Evolutionary conservation across 2,888 invertebrate genomes (phyloP), one percentile per base, ranked within the genome.

Genomic region (Diachrysia chrysitis): DNA sequence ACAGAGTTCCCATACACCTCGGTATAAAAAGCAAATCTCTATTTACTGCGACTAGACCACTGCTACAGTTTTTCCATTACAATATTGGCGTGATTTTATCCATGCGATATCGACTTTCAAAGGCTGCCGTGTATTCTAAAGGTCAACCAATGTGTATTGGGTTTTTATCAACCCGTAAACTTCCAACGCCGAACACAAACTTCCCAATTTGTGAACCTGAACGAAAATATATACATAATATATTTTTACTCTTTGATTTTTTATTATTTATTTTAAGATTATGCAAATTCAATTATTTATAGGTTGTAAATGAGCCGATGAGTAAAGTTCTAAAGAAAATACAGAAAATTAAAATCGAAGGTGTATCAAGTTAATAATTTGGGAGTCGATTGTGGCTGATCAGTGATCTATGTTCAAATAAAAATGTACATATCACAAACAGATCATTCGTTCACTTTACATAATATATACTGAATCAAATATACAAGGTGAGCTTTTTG

Each of bases 91-190:
- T 42, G n/a, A 42, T 42, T 42, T n/a, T 42, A 6, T 42, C 5
- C 42, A 42, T n/a, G n/a, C 42, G 42, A 42, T 42, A 42, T 42
- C 42, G 42, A 42, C n/a, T 42, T 42, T 42, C 42, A 42, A 42
- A n/a, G 42, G n/a, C n/a, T 42, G n/a, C 42, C n/a, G n/a, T 42
- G 42, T 42, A n/a, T n/a, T 42, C 42, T n/a, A n/a, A 42, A 42
- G 42, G 42, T 42, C n/a, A 42, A 42, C 42, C 42, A 42, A 42
- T 42, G n/a, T 42, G 42, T 42, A 42, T 42, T 14, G 42, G 42
- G 42, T 42, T 42, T 42, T 42, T 42, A 42, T 42, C 42, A 42
- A 42, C 42, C n/a, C 42, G 42, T n/a, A 42, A 42, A 42, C 42
- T 42, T 42, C 42, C n/a, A 42, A 42, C n/a, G 42, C 42, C 42